A percentile compares a stretch with the other conserved stretches of the same genome.
phyloP scores from a whole-genome alignment of 2,888 invertebrate species.

The Parnassius apollo region DNA sequence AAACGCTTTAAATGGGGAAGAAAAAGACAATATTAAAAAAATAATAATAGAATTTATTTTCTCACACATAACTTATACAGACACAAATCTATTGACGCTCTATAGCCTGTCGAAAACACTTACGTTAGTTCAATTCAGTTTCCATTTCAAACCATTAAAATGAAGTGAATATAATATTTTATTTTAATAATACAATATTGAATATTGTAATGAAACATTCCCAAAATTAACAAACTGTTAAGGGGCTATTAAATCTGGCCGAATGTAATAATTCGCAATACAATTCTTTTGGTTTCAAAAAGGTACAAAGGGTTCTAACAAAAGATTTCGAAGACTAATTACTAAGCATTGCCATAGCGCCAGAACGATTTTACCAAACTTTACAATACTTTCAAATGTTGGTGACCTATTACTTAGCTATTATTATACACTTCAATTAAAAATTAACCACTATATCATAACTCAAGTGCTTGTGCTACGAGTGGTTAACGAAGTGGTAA shows the following conservation, averaged over 20 bases:
- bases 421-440: slow-evolving; percentile 3
- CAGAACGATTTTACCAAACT: slow-evolving; percentile 61
- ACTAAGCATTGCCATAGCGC: slow-evolving; percentile 49
- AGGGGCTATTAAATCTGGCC: slow-evolving; percentile 14
- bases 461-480: too few relatives aligned
- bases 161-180: not conserved
- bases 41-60: too few relatives aligned
- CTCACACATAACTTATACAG: too few relatives aligned
- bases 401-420: slow-evolving; percentile 37
- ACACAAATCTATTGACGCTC: too few relatives aligned
- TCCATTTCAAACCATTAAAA: too few relatives aligned
- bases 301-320: slow-evolving; percentile 48
- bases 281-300: slow-evolving; percentile 52
- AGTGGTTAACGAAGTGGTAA: too few relatives aligned
- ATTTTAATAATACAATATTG: not conserved
- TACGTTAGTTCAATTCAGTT: too few relatives aligned
- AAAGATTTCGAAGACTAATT: slow-evolving; percentile 67
- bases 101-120: too few relatives aligned
- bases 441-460: too few relatives aligned
- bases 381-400: slow-evolving; percentile 77
- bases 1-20: too few relatives aligned
- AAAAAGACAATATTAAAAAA: too few relatives aligned
- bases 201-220: slow-evolving; percentile 8
- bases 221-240: slow-evolving; percentile 15
- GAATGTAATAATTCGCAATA: slow-evolving; percentile 60